A percentile compares a stretch with the other conserved stretches of the same genome.
phyloP scores from a whole-genome alignment of 2,113 vertebrate species.

The Rhea americana region DNA sequence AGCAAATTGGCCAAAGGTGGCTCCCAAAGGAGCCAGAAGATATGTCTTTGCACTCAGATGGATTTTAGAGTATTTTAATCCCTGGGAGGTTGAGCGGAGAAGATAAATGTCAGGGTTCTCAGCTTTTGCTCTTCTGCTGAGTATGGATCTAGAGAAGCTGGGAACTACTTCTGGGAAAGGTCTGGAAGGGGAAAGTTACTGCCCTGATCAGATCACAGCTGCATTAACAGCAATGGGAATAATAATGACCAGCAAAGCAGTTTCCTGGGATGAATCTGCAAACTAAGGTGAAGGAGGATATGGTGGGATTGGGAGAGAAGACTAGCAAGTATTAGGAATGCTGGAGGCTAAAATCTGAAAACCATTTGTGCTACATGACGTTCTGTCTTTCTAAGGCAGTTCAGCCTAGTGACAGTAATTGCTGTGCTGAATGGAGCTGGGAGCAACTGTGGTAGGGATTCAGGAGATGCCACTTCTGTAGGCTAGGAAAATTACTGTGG shows the following conservation, averaged over 20 bases:
- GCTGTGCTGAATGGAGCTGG: neutral
- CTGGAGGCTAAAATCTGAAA: neutral
- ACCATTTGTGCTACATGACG: fast-evolving
- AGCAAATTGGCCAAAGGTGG: neutral
- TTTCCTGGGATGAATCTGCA: neutral
- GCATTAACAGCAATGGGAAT: neutral
- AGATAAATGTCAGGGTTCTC: neutral
- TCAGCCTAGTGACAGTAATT: neutral
- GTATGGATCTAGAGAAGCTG: neutral
- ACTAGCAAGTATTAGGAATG: neutral
- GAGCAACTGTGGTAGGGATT: neutral
- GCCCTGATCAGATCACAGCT: neutral
- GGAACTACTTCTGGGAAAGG: neutral
- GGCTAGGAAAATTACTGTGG: neutral
- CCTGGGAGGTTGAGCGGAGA: neutral
- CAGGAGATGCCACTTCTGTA: fast-evolving
- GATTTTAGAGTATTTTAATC: neutral
- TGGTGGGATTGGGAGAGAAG: neutral
- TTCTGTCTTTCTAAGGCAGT: neutral
- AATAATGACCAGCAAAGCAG: neutral
- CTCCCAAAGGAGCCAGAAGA: neutral
- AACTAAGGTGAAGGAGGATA: neutral
- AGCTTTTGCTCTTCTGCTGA: neutral
- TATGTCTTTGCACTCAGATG: neutral
- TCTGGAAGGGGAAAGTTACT: neutral